Percentiles rank a stretch among this genome's conserved stretches.
Evolutionary conservation across 2,888 invertebrate species (phyloP).

Genomic region (Creontiades dilutus): DNA sequence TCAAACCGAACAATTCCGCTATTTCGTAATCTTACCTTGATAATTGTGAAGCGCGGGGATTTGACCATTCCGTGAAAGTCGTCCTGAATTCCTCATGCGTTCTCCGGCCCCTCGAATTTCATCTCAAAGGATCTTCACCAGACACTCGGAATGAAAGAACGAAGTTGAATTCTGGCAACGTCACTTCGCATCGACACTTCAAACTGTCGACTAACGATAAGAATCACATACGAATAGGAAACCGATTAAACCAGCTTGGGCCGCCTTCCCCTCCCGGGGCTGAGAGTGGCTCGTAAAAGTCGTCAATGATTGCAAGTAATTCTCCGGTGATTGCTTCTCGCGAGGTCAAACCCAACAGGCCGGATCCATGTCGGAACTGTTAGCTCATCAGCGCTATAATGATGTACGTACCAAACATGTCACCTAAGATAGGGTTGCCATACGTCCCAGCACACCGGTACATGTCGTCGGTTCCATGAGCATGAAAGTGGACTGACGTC

Average conservation of each 20-base stretch:
- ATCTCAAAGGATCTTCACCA: not conserved
- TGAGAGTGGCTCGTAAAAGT: constrained; percentile 48
- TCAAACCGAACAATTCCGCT: too few relatives aligned
- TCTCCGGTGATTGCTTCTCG: constrained; percentile 37
- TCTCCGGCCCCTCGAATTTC: not conserved
- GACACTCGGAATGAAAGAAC: not conserved
- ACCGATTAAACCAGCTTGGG: not conserved
- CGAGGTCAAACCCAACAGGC: not conserved
- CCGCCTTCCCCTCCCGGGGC: not conserved
- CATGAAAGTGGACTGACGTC: too few relatives aligned
- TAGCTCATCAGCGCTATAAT: not conserved
- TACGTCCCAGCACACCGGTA: too few relatives aligned
- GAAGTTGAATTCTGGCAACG: not conserved
- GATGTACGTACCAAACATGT: not conserved
- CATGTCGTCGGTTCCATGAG: too few relatives aligned
- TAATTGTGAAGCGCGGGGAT: not conserved
- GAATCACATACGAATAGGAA: not conserved
- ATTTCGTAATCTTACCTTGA: too few relatives aligned
- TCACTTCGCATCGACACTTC: constrained; percentile 1
- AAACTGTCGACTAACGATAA: not conserved
- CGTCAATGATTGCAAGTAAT: constrained; percentile 40
- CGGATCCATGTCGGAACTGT: not conserved
- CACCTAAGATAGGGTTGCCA: too few relatives aligned
- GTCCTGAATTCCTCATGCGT: not conserved
- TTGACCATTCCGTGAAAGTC: not conserved